Base-by-base conservation (phyloP, 2,113 vertebrate genomes). In the Apteryx mantelli region DNA sequence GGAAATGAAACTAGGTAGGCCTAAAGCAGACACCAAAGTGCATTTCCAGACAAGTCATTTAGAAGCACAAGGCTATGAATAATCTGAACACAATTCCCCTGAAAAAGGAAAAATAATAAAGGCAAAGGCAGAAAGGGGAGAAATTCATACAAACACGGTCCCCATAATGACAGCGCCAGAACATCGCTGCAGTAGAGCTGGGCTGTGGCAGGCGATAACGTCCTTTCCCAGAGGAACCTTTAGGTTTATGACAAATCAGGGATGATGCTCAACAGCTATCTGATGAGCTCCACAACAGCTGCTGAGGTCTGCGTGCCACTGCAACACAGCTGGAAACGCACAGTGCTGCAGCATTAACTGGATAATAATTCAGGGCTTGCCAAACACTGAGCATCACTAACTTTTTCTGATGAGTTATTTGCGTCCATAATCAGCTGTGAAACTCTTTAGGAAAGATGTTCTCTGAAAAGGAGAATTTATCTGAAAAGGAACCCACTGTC, bases 291-390 rank as follows among this genome's bases (percentile, higher is more conserved):
- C 3, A 2, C 89, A 97, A 91, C 96, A 97, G 96, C 95, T 96
- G 97, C 93, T 87, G 91, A 91, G 93, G 97, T 93, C 95, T 91
- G 93, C 3, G 1, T 84, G 91, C 91, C 92, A 93, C 91, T 93
- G 96, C 92, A 93, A 68, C 97, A 88, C 97, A 96, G 95, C 96
- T 97, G 96, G 97, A 97, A 97, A 77, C 17, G 76, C 90, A 94
- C 76, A 84, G 71, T 55, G 87, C 90, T 11, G 5, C 69, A 50
- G 92, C 94, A 96, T 84, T 97, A 96, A 94, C 88, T 74, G 83
- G 86, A 88, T 95, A 96, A 94, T 96, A 95, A 93, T 87, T 95
- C 93, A 78, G 89, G 65, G 81, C 88, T 95, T 93, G 89, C 92
- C 89, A 92, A 89, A 93, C 77, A 77, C 70, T 17, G 56, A 96